Base-by-base conservation (phyloP, 2,888 invertebrate species). In the Alsophila aescularia region DNA sequence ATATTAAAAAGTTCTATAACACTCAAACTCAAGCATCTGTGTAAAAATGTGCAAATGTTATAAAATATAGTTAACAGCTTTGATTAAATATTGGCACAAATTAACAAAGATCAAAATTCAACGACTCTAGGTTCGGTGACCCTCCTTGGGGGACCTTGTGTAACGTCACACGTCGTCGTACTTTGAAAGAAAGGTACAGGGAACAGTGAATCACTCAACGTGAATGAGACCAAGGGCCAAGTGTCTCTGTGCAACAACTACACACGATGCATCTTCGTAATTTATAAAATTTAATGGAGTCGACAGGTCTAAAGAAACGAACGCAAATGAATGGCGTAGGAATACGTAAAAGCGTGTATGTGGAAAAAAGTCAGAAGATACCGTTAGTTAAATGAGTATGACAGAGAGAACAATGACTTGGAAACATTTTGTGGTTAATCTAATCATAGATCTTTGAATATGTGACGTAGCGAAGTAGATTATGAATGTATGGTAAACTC, bases 91-190 rank as follows among this genome's bases (percentile, higher is more conserved):
- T 53, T 39, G 14, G 15, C 39, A 34, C 15, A 40, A 35, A 13
- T 16, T 56, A 14, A 42, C 14, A 42, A 12, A 36, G 16, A 32
- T 5, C 36, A 24, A 55, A 55, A 41, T 45, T 42, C 39, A 52
- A 50, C 34, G 42, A 52, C 42, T 37, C 14, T 44, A 32, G 51
- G 56, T 52, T 58, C 53, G 21, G 47, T 39, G 54, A 54, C 60
- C 10, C 50, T 51, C 59, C 61, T 61, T 53, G 55, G 32, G n/a
- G 51, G 36, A 43, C 21, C 49, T 49, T 57, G 45, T 13, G 27
- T 45, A 45, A 51, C 43, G 52, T 45, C 41, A 58, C 45, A 24
- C 31, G 44, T 47, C 41, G 31, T 47, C 37, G 51, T 29, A 57
- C 50, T 52, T 47, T 51, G 48, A 50, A 35, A 59, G 40, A 34